These are phyloP conservation scores for Alentia gelatinosa DNA, from an alignment of 2,888 invertebrate species.

Conservation along the genomic window DNA sequence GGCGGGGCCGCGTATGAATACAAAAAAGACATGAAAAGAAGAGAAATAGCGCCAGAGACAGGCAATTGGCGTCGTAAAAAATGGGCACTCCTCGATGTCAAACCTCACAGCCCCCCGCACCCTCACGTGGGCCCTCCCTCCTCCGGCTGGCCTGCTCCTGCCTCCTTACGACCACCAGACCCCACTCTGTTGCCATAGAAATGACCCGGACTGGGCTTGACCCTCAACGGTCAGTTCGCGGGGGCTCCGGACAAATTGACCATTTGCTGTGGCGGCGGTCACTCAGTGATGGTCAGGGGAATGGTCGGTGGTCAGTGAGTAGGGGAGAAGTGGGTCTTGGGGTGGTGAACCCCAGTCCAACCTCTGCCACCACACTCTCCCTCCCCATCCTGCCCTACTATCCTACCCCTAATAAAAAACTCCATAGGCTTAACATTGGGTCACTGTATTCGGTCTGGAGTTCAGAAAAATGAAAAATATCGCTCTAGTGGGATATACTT, in stretches of 20 bases:
- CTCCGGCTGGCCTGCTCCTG: neutral
- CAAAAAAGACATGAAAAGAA: no score
- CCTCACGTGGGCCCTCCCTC: neutral
- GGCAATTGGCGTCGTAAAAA: constrained; percentile 27
- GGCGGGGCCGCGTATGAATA: no score
- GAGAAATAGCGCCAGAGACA: no score
- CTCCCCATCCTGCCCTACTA: neutral
- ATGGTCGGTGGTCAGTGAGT: neutral
- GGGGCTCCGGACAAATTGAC: constrained; percentile 23
- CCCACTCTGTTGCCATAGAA: constrained; percentile 24
- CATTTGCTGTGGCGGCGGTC: neutral
- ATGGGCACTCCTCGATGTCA: neutral
- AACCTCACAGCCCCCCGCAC: neutral
- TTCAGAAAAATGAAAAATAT: no score
- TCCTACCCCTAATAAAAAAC: neutral
- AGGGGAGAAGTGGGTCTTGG: neutral
- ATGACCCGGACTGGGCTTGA: constrained; percentile 29
- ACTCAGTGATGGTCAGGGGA: neutral
- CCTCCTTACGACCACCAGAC: neutral
- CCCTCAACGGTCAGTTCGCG: constrained; percentile 17
- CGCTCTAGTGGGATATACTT: no score
- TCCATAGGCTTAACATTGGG: neutral
- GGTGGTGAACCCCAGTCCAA: no score
- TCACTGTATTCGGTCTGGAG: no score
- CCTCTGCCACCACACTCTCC: no score